These are phyloP conservation scores for Myioborus miniatus DNA, from an alignment of 2,797 vertebrate genomes.

Conservation along the genomic window DNA sequence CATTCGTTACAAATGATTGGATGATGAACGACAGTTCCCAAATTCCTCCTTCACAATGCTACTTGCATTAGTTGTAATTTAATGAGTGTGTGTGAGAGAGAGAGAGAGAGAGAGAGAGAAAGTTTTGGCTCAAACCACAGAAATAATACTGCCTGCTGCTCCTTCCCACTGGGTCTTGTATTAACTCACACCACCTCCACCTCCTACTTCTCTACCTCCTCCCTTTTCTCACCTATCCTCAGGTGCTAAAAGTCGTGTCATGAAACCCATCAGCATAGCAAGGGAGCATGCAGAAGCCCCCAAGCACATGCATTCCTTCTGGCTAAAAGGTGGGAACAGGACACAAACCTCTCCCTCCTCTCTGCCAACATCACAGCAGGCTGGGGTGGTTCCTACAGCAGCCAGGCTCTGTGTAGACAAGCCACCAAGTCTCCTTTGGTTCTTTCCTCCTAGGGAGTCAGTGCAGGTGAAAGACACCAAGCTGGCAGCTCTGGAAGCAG, in stretches of 20 bases:
- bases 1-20: slow-evolving; percentile 46
- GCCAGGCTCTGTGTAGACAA: background rate
- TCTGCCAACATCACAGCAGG: background rate
- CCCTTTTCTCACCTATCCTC: slow-evolving; percentile 37
- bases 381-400: background rate
- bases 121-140: slow-evolving; percentile 53
- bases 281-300: background rate
- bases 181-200: slow-evolving; percentile 41
- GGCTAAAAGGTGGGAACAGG: background rate
- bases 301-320: background rate
- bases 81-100: background rate
- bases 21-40: slow-evolving; percentile 66
- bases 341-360: background rate
- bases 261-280: slow-evolving; percentile 6
- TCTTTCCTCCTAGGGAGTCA: background rate
- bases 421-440: background rate
- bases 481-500: background rate
- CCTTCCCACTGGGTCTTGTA: slow-evolving; percentile 58
- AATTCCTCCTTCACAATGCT: slow-evolving; percentile 68
- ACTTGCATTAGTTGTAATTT: slow-evolving; percentile 66
- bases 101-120: background rate
- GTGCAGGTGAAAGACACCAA: background rate
- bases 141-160: slow-evolving; percentile 50
- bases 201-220: background rate
- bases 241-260: slow-evolving; percentile 53